These are phyloP conservation scores for Nymphalis io DNA, from an alignment of 1,140 invertebrate genomes.

Conservation along the genomic window DNA sequence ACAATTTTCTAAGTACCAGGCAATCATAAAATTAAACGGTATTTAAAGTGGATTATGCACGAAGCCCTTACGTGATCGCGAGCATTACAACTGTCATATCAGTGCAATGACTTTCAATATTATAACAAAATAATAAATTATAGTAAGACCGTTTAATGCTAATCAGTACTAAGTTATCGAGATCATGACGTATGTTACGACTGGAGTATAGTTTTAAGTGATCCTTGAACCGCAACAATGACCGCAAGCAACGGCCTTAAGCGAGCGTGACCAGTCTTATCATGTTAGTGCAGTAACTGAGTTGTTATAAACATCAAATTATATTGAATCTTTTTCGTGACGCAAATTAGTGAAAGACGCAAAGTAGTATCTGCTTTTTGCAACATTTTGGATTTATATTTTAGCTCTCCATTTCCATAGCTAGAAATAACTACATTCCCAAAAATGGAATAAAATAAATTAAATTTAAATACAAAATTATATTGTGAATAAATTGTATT, in stretches of 20 bases:
- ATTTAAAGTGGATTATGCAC: constrained; percentile 8
- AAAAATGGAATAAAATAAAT: too few species aligned
- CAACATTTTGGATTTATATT: too few species aligned
- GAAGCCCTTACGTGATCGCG: constrained; percentile 1
- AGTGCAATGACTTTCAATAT: not conserved
- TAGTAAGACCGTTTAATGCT: constrained; percentile 23
- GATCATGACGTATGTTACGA: constrained; percentile 16
- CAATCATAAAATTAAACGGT: not conserved
- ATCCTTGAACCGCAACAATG: constrained; percentile 29
- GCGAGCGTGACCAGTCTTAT: constrained; percentile 39
- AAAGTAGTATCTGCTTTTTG: not conserved
- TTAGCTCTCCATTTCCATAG: too few species aligned
- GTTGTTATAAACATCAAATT: not conserved
- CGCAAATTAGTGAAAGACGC: not conserved
- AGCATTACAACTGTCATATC: constrained; percentile 1
- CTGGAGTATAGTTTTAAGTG: constrained; percentile 20
- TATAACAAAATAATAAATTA: constrained; percentile 7
- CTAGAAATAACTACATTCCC: too few species aligned
- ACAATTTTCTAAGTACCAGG: not conserved
- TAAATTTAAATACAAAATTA: too few species aligned
- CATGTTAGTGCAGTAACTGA: constrained; percentile 33
- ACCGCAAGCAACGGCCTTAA: constrained; percentile 40
- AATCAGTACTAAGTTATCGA: constrained; percentile 5
- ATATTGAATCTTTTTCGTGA: not conserved
- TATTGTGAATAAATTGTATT: too few species aligned